Conservation (phyloP, 2,888 invertebrate genomes). For the Drosophila melanosoma region DNA sequence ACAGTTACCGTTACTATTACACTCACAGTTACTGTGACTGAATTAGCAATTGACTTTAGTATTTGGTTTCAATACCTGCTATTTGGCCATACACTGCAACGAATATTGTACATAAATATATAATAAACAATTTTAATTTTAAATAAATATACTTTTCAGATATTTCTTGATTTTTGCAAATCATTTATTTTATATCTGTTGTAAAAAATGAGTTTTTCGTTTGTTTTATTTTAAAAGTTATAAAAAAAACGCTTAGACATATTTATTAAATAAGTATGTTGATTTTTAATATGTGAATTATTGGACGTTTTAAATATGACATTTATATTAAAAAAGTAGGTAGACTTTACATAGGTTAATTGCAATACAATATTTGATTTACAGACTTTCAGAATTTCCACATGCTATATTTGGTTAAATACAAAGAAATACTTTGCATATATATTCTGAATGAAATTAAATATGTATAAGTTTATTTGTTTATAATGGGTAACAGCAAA, state of each 20-base stretch:
- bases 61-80: slow-evolving; percentile 25
- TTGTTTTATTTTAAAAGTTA: background rate
- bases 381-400: background rate
- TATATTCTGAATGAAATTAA: background rate
- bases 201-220: background rate
- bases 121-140: no score
- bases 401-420: background rate
- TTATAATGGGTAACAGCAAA: slow-evolving; percentile 6
- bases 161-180: background rate
- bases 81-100: slow-evolving; percentile 27
- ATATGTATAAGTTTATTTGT: slow-evolving; percentile 20
- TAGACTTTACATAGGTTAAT: background rate
- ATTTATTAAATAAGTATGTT: background rate
- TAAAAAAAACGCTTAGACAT: no score
- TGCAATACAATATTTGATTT: background rate
- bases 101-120: background rate
- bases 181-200: background rate
- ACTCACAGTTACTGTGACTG: slow-evolving; percentile 42
- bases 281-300: background rate
- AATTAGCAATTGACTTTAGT: slow-evolving; percentile 61
- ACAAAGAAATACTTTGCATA: background rate
- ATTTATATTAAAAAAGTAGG: background rate
- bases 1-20: slow-evolving; percentile 20
- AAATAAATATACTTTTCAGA: background rate
- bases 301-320: no score